A percentile compares a stretch with the other conserved stretches of the same genome.
Conservation (phyloP, 2,888 invertebrate genomes). For the Plebejus melissa region DNA sequence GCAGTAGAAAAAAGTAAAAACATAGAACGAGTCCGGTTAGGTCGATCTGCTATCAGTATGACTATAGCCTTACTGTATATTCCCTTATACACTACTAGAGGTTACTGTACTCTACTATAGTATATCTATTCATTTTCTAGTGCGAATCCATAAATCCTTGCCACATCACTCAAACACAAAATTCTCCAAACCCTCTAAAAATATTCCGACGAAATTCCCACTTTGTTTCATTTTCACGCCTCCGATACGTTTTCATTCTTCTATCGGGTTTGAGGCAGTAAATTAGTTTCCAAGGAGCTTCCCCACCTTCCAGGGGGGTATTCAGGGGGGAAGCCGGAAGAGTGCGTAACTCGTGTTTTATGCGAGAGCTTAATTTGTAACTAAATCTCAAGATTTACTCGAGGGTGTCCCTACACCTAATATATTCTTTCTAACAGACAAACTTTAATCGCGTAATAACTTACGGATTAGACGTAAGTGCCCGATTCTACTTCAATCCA, state of each 20-base stretch:
- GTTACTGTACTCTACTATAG: no score
- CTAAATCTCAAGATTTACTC: conserved; percentile 33
- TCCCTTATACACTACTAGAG: no score
- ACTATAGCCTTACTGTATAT: no score
- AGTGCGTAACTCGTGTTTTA: conserved; percentile 35
- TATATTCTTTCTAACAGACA: conserved; percentile 26
- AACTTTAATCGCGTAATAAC: conserved; percentile 25
- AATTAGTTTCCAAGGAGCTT: conserved; percentile 36
- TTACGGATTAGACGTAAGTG: conserved; percentile 8
- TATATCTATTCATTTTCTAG: no score
- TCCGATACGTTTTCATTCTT: conserved; percentile 37
- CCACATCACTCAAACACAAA: no score
- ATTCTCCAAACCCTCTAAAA: no score
- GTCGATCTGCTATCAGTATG: no score
- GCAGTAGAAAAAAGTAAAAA: no score
- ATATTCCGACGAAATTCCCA: neutral
- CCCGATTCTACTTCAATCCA: neutral
- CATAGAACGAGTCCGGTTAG: no score
- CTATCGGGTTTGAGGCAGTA: conserved; percentile 41
- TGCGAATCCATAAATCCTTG: no score
- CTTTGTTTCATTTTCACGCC: neutral
- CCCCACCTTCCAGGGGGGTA: conserved; percentile 19
- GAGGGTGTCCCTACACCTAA: conserved; percentile 24
- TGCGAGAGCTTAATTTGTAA: conserved; percentile 35
- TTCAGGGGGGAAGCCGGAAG: no score